phyloP scores from a whole-genome alignment of 2,113 vertebrate species.

The Entosphenus tridentatus region DNA sequence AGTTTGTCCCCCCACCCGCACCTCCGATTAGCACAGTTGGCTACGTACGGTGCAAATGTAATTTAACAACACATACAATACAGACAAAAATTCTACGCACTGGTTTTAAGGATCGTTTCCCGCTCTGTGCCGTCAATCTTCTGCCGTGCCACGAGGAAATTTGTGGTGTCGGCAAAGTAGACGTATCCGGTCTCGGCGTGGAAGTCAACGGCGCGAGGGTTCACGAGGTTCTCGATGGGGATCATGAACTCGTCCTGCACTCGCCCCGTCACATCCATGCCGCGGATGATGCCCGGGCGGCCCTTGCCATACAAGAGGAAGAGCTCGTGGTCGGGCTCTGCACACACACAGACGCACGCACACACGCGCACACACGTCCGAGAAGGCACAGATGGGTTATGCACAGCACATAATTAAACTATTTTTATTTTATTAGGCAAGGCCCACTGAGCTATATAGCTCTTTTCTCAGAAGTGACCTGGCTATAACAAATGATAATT shows the following conservation, averaged over 20 bases:
- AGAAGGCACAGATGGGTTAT: too few relatives aligned
- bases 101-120: neutral
- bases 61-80: too few relatives aligned
- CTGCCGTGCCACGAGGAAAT: neutral
- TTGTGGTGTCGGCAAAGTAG: constrained; percentile 6
- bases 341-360: neutral
- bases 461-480: too few relatives aligned
- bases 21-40: too few relatives aligned
- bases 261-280: constrained; percentile 3
- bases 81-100: neutral
- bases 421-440: too few relatives aligned
- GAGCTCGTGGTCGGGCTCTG: constrained; percentile 6
- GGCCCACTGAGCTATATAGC: too few relatives aligned
- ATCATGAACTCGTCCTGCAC: neutral
- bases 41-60: too few relatives aligned
- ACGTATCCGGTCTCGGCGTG: neutral
- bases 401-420: too few relatives aligned
- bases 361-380: too few relatives aligned
- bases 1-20: too few relatives aligned
- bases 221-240: constrained; percentile 1
- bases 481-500: too few relatives aligned
- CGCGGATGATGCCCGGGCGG: constrained; percentile 2
- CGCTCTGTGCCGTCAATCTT: constrained; percentile 4
- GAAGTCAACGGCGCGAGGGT: constrained; percentile 1
- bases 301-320: constrained; percentile 4